phyloP scores from a whole-genome alignment of 2,113 vertebrate species.

The Cyprinodon variegatus region DNA sequence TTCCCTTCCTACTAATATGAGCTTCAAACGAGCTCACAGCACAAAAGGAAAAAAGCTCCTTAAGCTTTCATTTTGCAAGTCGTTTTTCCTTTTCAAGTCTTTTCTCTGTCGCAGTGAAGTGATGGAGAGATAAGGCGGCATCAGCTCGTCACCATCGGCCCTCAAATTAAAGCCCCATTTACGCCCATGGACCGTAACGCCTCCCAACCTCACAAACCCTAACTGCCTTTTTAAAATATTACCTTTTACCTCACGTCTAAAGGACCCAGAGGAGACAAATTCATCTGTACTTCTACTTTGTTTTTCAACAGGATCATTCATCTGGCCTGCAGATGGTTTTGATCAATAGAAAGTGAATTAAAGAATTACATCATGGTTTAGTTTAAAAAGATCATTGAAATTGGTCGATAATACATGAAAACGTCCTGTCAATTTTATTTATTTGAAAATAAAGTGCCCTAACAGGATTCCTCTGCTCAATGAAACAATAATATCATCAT shows the following conservation, averaged over 20 bases:
- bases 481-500: too few species aligned
- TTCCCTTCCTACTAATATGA: neutral
- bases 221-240: constrained; percentile 16
- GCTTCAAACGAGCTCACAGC: neutral
- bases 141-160: constrained; percentile 35
- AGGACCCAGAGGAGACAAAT: constrained; percentile 35
- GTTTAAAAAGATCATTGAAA: neutral
- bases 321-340: neutral
- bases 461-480: too few species aligned
- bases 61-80: neutral
- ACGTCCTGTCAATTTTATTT: neutral
- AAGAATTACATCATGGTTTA: neutral
- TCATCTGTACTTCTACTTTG: neutral
- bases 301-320: neutral
- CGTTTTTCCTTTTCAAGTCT: neutral
- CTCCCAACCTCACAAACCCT: constrained; percentile 7
- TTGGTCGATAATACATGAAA: neutral
- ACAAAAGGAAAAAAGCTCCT: neutral
- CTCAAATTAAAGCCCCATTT: constrained; percentile 54
- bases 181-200: constrained; percentile 47
- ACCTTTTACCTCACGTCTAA: constrained; percentile 65
- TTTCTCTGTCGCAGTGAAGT: constrained; percentile 11
- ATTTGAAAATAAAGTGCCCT: too few species aligned
- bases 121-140: constrained; percentile 42
- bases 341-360: neutral